Evolutionary conservation across 2,797 vertebrate genomes (phyloP), one percentile per base, ranked within the genome.

Genomic region (Hydrolagus colliei): DNA sequence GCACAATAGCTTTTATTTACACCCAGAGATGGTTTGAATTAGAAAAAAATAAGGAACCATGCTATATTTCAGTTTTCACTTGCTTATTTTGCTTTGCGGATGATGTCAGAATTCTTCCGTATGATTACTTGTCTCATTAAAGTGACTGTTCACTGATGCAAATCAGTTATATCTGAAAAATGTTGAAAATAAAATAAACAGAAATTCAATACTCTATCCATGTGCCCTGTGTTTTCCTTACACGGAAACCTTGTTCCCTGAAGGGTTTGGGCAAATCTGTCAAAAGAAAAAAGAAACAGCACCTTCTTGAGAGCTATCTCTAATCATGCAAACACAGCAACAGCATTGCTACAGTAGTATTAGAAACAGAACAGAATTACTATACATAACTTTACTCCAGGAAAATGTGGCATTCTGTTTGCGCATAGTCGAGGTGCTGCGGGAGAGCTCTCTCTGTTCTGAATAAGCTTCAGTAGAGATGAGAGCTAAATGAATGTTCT

Each of bases 41-140:
- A 35, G 18, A 68, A 84, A 52, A 84, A 77, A 77, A 32, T 27
- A 35, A 68, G 79, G 79, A 84, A 68, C 35, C 18, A 71, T 35
- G 67, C 41, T 79, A 22, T 79, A 27, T 84, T 71, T 82, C 63
- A 84, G 63, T 84, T 62, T 80, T 80, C 62, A n/a, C 75, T 11
- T 77, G 41, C 61, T 77, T 77, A 77, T 61, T 61, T 61, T n/a
- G 52, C 52, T 77, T 77, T 77, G 75, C 20, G 52, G 16, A 59
- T 61, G 75, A 77, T 77, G 52, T 77, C 75, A 77, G 75, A 61
- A 16, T 22, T 84, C 71, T 84, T 71, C 65, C 2, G 4, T 84
- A 41, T 84, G 62, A 71, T 84, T 84, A 67, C 63, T 84, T 9
- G 65, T 71, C 63, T 71, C 18, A 71, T 68, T 84, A 41, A 71